Percentiles rank a stretch among this genome's conserved stretches.
phyloP scores from a whole-genome alignment of 2,113 vertebrate genomes.

The Petrocephalus zakoni region DNA sequence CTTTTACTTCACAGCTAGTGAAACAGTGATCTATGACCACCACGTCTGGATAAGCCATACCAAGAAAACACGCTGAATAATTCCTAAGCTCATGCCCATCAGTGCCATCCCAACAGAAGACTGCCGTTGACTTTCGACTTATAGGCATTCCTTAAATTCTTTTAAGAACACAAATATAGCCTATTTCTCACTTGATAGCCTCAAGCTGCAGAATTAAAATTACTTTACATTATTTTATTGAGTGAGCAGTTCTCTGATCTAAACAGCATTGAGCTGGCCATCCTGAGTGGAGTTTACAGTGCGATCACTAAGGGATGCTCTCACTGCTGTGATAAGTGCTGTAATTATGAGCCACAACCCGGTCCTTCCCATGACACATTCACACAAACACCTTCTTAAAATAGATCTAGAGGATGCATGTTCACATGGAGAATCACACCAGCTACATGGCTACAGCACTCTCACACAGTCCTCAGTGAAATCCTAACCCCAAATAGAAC shows the following conservation, averaged over 20 bases:
- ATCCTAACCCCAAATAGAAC: neutral
- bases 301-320: neutral
- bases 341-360: neutral
- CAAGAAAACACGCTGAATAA: neutral
- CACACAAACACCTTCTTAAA: neutral
- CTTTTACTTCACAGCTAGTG: neutral
- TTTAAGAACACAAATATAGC: neutral
- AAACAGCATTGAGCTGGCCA: neutral
- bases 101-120: neutral
- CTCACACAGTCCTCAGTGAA: neutral
- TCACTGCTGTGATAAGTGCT: neutral
- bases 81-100: neutral
- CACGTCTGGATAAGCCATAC: neutral
- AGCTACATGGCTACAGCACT: neutral
- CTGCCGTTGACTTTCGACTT: neutral
- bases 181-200: neutral
- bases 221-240: neutral
- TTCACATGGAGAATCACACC: neutral
- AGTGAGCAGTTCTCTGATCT: neutral
- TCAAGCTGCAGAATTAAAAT: neutral
- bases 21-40: neutral
- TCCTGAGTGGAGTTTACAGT: neutral
- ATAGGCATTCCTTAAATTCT: neutral
- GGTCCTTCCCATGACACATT: neutral
- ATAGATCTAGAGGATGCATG: neutral